Evolutionary conservation across 2,888 invertebrate genomes (phyloP).

Genomic region (Pterostichus niger): DNA sequence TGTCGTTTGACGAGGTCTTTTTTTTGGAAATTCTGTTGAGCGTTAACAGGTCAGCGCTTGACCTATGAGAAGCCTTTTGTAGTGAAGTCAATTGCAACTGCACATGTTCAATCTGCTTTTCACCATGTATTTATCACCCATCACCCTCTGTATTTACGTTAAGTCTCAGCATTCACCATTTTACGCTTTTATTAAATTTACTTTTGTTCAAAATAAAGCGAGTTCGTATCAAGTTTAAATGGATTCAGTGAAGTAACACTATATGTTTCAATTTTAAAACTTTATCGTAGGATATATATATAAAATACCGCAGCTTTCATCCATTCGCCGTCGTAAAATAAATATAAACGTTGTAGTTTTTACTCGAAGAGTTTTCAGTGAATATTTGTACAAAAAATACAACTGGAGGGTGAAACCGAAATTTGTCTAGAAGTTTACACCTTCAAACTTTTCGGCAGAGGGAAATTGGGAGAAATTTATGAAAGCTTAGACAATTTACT

Average conservation of each 20-base stretch:
- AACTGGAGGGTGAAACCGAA: neutral
- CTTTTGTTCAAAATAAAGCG: slow-evolving; percentile 17
- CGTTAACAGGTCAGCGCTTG: slow-evolving; percentile 6
- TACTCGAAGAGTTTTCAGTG: neutral
- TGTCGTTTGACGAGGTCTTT: neutral
- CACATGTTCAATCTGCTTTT: neutral
- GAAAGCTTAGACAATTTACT: slow-evolving; percentile 1
- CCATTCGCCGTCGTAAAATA: neutral
- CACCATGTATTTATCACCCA: neutral
- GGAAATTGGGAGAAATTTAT: neutral
- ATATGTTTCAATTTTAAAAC: slow-evolving; percentile 7
- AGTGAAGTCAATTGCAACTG: slow-evolving; percentile 9
- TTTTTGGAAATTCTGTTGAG: neutral
- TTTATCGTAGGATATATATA: neutral
- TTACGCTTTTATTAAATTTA: slow-evolving; percentile 37
- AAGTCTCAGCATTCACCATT: neutral
- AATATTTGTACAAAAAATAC: neutral
- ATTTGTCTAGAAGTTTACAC: neutral
- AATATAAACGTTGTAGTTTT: neutral
- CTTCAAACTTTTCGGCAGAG: neutral
- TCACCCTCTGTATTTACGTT: neutral
- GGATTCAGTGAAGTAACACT: neutral
- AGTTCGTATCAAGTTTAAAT: neutral
- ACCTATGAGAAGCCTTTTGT: slow-evolving; percentile 9
- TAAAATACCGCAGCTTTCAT: neutral